phyloP scores from a whole-genome alignment of 2,797 vertebrate species.

The Pseudomugil tenellus region DNA sequence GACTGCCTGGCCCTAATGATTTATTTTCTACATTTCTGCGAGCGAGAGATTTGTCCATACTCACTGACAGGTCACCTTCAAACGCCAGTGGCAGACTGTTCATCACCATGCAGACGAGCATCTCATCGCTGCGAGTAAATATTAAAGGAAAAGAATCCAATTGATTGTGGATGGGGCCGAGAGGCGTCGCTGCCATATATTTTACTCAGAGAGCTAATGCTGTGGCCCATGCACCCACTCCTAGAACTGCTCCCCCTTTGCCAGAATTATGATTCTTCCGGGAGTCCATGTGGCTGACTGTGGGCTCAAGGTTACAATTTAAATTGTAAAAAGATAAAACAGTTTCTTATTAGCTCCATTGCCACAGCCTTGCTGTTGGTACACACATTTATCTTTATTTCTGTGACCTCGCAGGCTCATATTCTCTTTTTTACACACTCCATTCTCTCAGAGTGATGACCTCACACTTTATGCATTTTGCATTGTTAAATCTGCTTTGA shows the following conservation, averaged over 20 bases:
- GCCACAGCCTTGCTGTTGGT: slow-evolving; percentile 84
- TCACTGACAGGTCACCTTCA: slow-evolving; percentile 99
- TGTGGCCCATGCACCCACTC: slow-evolving; percentile 82
- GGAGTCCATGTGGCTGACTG: slow-evolving; percentile 83
- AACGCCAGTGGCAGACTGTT: slow-evolving; percentile 99
- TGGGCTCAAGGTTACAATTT: slow-evolving; percentile 92
- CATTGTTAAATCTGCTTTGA: slow-evolving; percentile 84
- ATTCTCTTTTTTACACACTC: slow-evolving; percentile 68
- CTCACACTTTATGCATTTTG: slow-evolving; percentile 83
- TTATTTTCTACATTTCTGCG: slow-evolving; percentile 99
- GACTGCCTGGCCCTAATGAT: slow-evolving; percentile 99
- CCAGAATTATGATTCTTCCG: slow-evolving; percentile 89
- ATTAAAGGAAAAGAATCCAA: slow-evolving; percentile 99
- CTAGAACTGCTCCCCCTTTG: slow-evolving; percentile 67
- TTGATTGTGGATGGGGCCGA: slow-evolving; percentile 98
- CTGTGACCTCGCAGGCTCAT: slow-evolving; percentile 82
- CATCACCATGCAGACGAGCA: slow-evolving; percentile 99
- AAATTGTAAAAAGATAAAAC: slow-evolving; percentile 92
- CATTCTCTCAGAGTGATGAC: slow-evolving; percentile 83
- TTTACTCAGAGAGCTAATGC: slow-evolving; percentile 93
- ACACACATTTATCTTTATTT: slow-evolving; percentile 90
- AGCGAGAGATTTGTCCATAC: slow-evolving; percentile 99
- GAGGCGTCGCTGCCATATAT: slow-evolving; percentile 93
- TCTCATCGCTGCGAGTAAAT: slow-evolving; percentile 99
- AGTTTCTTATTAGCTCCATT: slow-evolving; percentile 93